A percentile compares a stretch with the other conserved stretches of the same genome.
Conservation (phyloP, 2,797 vertebrate species). For the Crax fasciolata region DNA sequence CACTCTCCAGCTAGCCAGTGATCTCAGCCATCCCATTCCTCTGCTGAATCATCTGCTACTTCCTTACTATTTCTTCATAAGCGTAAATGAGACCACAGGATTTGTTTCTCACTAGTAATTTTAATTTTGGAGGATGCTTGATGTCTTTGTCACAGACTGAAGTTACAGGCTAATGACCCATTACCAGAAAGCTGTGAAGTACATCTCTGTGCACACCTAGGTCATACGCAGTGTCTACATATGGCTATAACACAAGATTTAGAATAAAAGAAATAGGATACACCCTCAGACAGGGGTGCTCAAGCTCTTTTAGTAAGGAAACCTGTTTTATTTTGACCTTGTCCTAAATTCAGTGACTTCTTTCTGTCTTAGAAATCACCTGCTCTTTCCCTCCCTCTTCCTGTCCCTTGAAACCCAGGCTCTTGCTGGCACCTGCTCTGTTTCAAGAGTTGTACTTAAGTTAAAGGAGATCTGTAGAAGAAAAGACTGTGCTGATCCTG, state of each 20-base stretch:
- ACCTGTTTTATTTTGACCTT: not conserved
- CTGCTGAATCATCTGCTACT: not conserved
- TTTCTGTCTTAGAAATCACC: not conserved
- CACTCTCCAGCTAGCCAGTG: not conserved
- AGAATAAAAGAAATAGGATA: not conserved
- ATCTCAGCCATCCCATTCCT: not conserved
- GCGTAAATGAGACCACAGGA: not conserved
- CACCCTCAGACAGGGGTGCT: not conserved
- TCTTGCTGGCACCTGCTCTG: not conserved
- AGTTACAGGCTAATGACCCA: not conserved
- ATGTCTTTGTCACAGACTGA: not conserved
- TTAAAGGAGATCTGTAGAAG: not conserved
- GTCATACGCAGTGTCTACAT: not conserved
- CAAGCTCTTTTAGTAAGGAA: not conserved
- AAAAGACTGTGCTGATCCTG: not conserved
- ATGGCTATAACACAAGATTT: accelerated
- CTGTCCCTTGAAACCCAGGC: not conserved
- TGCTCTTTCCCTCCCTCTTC: not conserved
- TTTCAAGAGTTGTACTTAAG: not conserved
- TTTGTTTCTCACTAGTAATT: not conserved
- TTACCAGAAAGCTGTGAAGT: not conserved
- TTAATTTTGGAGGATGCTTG: not conserved
- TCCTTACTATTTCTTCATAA: not conserved
- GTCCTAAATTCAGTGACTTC: not conserved
- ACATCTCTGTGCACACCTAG: accelerated